These are phyloP conservation scores for Marasmarcha lunaedactyla DNA, from an alignment of 2,888 invertebrate species.

Conservation along the genomic window DNA sequence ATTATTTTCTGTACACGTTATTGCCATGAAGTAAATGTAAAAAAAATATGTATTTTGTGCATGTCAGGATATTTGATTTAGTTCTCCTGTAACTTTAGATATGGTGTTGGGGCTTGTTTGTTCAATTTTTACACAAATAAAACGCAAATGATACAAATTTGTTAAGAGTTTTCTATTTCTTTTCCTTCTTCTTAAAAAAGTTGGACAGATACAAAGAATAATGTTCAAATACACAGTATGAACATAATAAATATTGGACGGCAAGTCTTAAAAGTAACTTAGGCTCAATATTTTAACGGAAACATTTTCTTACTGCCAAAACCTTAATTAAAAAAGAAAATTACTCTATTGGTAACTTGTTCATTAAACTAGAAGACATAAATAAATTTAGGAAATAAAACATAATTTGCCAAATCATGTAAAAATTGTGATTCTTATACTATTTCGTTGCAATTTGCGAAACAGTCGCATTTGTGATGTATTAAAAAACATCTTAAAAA, in stretches of 20 bases:
- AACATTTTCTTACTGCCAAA: constrained; percentile 18
- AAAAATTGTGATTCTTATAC: constrained; percentile 3
- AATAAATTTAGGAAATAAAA: constrained; percentile 40
- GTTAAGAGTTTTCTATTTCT: constrained; percentile 35
- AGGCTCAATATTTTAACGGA: constrained; percentile 15
- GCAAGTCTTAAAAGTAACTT: constrained; percentile 32
- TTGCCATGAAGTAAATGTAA: no score
- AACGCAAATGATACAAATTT: constrained; percentile 24
- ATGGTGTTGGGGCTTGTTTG: no score
- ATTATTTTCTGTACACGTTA: no score
- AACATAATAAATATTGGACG: constrained; percentile 56
- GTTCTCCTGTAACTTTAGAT: no score
- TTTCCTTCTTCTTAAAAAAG: constrained; percentile 44
- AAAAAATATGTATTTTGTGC: no score
- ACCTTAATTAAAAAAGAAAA: constrained; percentile 16
- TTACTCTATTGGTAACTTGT: constrained; percentile 65
- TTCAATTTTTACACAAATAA: constrained; percentile 18
- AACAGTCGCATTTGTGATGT: constrained; percentile 45
- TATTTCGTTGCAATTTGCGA: constrained; percentile 40
- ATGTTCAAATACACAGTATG: constrained; percentile 39
- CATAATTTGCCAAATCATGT: constrained; percentile 24
- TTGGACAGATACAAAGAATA: neutral
- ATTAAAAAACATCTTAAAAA: constrained; percentile 25
- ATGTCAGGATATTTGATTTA: no score
- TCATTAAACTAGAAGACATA: constrained; percentile 47